These are phyloP conservation scores for Onychostruthus taczanowskii DNA, from an alignment of 2,113 vertebrate genomes.

Conservation along the genomic window DNA sequence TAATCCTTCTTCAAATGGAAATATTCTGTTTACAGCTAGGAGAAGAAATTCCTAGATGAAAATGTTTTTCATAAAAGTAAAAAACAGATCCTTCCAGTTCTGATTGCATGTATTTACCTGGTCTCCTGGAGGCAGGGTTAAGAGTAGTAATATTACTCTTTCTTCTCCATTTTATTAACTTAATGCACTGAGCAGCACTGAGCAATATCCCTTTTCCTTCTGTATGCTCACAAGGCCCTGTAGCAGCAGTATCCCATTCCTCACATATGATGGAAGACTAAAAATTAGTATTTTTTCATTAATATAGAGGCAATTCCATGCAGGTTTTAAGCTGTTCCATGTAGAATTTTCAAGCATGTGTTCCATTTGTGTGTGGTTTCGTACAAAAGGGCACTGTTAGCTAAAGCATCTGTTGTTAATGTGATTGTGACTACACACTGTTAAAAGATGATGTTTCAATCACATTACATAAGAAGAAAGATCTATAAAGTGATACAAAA, in stretches of 20 bases:
- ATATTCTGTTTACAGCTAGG: not conserved
- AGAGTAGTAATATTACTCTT: not conserved
- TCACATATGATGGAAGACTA: not conserved
- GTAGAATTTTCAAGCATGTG: not conserved
- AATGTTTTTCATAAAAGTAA: not conserved
- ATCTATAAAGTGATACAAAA: not conserved
- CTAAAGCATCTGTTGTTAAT: not conserved
- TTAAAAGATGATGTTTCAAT: not conserved
- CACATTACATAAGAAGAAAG: not conserved
- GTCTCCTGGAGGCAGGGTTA: not conserved
- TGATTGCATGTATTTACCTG: not conserved
- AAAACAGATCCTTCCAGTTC: not conserved
- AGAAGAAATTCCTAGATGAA: not conserved
- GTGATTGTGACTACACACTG: not conserved
- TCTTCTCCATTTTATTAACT: not conserved
- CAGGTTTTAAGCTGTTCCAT: not conserved
- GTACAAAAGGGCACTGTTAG: not conserved
- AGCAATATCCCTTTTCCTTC: not conserved
- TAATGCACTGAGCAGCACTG: not conserved
- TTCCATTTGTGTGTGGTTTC: not conserved
- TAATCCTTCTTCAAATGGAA: not conserved
- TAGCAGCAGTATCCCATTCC: not conserved
- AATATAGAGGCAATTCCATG: not conserved
- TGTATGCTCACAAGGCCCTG: rapidly evolving
- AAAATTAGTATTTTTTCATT: not conserved